Evolutionary conservation across 2,888 invertebrate species (phyloP), one percentile per base, ranked within the genome.

Genomic region (Rosalia funebris): DNA sequence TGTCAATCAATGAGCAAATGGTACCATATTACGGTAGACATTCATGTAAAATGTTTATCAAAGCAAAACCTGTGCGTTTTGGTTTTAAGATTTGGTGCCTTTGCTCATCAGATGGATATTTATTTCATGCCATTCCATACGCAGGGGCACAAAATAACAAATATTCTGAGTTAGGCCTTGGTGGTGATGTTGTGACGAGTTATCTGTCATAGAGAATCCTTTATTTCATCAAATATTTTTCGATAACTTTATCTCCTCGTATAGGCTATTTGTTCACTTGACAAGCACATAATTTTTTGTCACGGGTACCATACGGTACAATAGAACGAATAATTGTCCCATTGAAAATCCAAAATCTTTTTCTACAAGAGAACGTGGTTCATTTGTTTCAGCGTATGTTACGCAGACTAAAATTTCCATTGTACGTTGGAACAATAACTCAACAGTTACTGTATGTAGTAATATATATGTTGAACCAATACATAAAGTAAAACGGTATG

Each of bases 11-110:
- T 59, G 68, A 76, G 46, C 42, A 60, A 55, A 70, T 69, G 68
- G 60, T 70, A 5, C 58, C 66, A 1, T 66, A 67, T 37, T 75
- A 72, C 64, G 73, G 72, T 9, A 19, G 63, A 31, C 74, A 74
- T 60, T 71, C 72, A 5, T 63, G 63, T 15, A 75, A 75, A 63
- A 73, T 73, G 70, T 75, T 72, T 50, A 71, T 76, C 15, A 69
- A 66, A 63, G 68, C 66, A 9, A 74, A 74, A 41, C 73, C 72
- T 12, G 68, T 73, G 0, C 61, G 74, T 4, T 75, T 76, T 57
- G 73, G 74, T 1, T 73, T 66, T 47, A 74, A 74, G 52, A 14
- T 69, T 25, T 74, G 73, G 73, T 69, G 68, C 42, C 53, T 73
- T 7, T 71, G 69, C 57, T 70, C 68, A 9, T 62, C 69, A 31